Evolutionary conservation across 2,797 vertebrate species (phyloP).

Genomic region (Tragelaphus oryx): DNA sequence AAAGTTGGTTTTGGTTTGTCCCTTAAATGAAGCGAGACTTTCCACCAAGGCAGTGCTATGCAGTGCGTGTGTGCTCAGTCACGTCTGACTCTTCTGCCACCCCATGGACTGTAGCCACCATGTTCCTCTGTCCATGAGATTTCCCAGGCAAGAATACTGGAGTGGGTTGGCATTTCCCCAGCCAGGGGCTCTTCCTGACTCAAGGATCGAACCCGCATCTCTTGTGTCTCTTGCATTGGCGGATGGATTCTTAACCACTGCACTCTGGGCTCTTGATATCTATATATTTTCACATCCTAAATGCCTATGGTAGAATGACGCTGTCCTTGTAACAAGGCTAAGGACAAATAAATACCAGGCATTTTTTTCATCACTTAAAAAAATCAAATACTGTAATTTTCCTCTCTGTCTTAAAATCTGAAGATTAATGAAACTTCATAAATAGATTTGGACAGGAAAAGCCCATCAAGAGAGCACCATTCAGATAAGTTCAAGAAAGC

Average conservation of each 20-base stretch:
- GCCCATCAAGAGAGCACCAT: neutral
- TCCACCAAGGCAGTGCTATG: neutral
- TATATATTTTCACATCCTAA: neutral
- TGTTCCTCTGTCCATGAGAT: neutral
- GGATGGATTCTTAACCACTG: neutral
- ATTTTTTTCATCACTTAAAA: neutral
- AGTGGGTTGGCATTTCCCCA: neutral
- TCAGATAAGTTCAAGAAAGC: neutral
- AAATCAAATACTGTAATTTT: neutral
- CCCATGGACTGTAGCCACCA: neutral
- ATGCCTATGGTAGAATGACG: neutral
- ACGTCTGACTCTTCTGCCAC: neutral
- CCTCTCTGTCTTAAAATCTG: constrained; percentile 13
- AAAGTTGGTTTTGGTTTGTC: neutral
- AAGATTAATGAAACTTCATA: constrained; percentile 19
- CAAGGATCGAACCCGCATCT: neutral
- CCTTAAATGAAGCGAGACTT: neutral
- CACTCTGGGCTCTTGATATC: neutral
- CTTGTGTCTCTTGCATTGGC: neutral
- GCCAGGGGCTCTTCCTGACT: neutral
- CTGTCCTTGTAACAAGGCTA: neutral
- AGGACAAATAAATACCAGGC: neutral
- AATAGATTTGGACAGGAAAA: constrained; percentile 29
- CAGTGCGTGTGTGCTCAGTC: neutral
- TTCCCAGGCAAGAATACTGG: neutral